Conservation (phyloP, 2,113 vertebrate genomes). For the Chaetops frenatus region DNA sequence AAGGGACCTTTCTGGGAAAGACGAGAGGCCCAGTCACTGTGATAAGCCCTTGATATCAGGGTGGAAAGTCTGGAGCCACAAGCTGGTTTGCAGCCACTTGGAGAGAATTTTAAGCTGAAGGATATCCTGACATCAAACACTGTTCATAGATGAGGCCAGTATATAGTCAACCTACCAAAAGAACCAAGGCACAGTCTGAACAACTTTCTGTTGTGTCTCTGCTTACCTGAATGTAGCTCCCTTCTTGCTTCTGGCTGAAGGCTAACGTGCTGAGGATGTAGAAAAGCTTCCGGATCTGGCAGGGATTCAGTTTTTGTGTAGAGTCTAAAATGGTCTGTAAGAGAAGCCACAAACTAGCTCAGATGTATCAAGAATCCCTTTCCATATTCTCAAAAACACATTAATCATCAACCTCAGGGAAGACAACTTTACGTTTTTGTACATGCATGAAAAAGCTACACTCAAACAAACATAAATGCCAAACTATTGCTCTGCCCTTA, state of each 20-base stretch:
- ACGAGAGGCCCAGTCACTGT: background rate
- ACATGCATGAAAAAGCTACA: background rate
- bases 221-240: slow-evolving; percentile 87
- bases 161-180: background rate
- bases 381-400: background rate
- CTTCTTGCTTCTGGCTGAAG: slow-evolving; percentile 80
- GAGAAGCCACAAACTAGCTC: background rate
- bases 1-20: background rate
- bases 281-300: slow-evolving; percentile 94
- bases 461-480: background rate
- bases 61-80: background rate
- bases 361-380: background rate
- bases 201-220: background rate
- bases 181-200: background rate
- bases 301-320: slow-evolving; percentile 86
- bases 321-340: slow-evolving; percentile 90
- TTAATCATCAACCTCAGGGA: background rate
- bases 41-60: background rate
- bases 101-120: background rate
- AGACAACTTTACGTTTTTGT: background rate
- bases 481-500: background rate
- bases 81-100: background rate
- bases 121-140: background rate
- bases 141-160: background rate
- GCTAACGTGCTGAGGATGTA: slow-evolving; percentile 84